Base-by-base conservation (phyloP, 2,113 vertebrate genomes). In the Myiopsitta monachus region DNA sequence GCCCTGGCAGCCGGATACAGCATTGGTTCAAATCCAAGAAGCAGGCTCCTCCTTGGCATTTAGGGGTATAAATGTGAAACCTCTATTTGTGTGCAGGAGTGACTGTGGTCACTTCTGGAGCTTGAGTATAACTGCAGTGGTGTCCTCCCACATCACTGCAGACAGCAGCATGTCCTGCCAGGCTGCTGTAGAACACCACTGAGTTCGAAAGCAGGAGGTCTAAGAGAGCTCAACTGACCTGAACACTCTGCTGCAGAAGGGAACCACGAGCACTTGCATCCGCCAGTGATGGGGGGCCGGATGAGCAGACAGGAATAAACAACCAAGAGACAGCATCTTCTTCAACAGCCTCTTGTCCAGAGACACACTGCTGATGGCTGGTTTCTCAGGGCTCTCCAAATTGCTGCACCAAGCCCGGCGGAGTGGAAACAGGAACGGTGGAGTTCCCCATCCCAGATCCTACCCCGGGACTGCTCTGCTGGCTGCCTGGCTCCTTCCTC, bases 401-500 rank as follows among this genome's bases (percentile, higher is more conserved):
- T 63, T 80, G 75, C 83, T 77, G 28, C 49, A 83, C 26, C 44
- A 67, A 90, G 49, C 38, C 64, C 3, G 0, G 36, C 22, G 9
- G 67, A 95, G 70, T 2, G 2, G 26, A 83, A 83, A 87, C 19
- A 43, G 41, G 74, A 92, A 92, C 3, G 3, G n/a, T n/a, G 31
- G 62, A 89, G 87, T 76, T 33, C 68, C 14, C 36, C 31, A 77
- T 38, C 39, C 49, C 73, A 89, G 61, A 94, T 85, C 67, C 78
- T 49, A 86, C 41, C 19, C 78, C 80, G 63, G 24, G 18, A 95
- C 63, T 73, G 63, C 49, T 91, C 90, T 91, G 89, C n/a, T 83
- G 54, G 59, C 81, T 92, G 91, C 75, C 74, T 84, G 94, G 77
- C 83, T 97, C 74, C 95, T 90, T 94, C 63, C 63, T 87, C 69